Base-by-base conservation (phyloP, 2,888 invertebrate species). In the Melanostoma mellinum region DNA sequence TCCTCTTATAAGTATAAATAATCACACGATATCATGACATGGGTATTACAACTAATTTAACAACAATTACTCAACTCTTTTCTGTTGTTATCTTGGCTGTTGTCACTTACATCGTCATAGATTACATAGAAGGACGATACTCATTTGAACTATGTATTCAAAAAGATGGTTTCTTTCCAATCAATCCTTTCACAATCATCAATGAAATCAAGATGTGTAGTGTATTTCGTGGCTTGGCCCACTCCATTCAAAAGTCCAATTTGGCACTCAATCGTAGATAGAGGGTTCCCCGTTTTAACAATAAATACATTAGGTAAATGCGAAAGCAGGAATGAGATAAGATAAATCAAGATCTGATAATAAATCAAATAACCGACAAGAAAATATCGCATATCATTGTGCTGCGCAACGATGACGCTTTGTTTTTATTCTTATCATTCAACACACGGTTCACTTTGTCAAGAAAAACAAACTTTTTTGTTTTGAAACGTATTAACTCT, bases 371-470 rank as follows among this genome's bases (percentile, higher is more conserved):
- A 67, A 36, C 9, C 36, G 58, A 52, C 42, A 60, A 53, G 6
- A 35, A 72, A 20, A 9, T 20, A 46, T 38, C 60, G 33, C 38
- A 68, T 20, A 42, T 46, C 63, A 52, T 53, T 65, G 44, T 72
- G 55, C 72, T 72, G 65, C 44, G 80, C 65, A 52, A 80, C 48
- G 65, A 60, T 61, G 35, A 33, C 46, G 38, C 52, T 55, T 53
- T 8, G 10, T 36, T 38, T 58, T 50, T 2, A 1, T 71, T 36
- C 55, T 42, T 53, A 50, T 60, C 52, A 5, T 68, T 20, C 8
- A 38, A 67, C 6, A 42, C 3, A 32, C 56, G 40, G n/a, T 44
- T 44, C 36, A 36, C 20, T 61, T 63, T 9, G 6, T 38, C 32
- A 10, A 65, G 6, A n/a, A 40, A 38, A 40, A 58, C 65, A 53